Base-by-base conservation (phyloP, 2,797 vertebrate genomes). In the Rhinoraja longicauda region DNA sequence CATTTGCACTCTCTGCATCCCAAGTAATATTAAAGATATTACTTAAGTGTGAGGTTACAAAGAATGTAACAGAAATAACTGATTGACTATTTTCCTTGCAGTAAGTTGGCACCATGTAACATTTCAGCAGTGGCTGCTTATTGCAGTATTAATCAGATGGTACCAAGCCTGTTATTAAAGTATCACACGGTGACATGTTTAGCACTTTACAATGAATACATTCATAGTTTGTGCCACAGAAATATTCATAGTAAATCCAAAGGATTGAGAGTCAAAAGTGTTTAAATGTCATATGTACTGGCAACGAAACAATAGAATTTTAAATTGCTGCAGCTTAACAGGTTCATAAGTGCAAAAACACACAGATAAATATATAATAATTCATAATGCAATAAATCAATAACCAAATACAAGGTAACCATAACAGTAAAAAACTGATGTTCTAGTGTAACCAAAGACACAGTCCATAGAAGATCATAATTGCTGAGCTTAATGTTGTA, bases 91-190 rank as follows among this genome's bases (percentile, higher is more conserved):
- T 92, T 91, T 92, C 70, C 73, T 53, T 53, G 70, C 10, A 75
- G 45, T 91, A 92, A 57, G 24, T 17, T 45, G 36, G 12, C 19
- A 8, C 29, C 26, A 12, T n/a, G 72, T 24, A 13, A 45, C 7
- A 67, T 45, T 92, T 92, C 24, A n/a, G 64, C 10, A 45, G 45
- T 53, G 67, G 24, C 39, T 75, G 70, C 70, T 92, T 75, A 92
- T 92, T 92, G 75, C 45, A 9, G 53, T 75, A 92, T 75, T 39
- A 92, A 92, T 92, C 90, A 92, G 70, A 36, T 70, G 24, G 72
- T 73, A 92, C 75, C 70, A 75, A 92, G 90, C 36, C 45, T 75
- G 90, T 75, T 75, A 92, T 92, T 92, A 92, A 70, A 29, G 36
- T 75, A 57, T 92, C 90, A 73, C 15, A 75, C 13, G 29, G 4